Evolutionary conservation across 2,888 invertebrate genomes (phyloP).

Genomic region (Entomobrya proxima): DNA sequence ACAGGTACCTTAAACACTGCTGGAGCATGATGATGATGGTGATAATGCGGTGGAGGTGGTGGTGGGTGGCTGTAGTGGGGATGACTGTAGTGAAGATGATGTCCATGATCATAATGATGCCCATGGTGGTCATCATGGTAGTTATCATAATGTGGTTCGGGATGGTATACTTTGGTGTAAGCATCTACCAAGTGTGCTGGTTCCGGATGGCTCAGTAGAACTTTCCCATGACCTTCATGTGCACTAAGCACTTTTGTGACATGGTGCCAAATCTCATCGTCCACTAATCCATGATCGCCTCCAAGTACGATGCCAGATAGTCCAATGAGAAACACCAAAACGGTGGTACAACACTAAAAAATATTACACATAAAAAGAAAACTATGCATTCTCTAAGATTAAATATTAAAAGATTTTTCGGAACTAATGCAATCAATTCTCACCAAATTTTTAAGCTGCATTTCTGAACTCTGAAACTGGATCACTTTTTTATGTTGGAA

Average conservation of each 20-base stretch:
- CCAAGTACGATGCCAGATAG: background rate
- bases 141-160: conserved; percentile 22
- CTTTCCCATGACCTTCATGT: conserved; percentile 52
- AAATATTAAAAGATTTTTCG: background rate
- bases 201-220: conserved; percentile 58
- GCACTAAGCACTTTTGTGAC: conserved; percentile 58
- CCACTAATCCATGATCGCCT: conserved; percentile 50
- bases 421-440: too few species aligned
- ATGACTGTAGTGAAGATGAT: background rate
- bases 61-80: background rate
- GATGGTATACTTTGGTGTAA: conserved; percentile 40
- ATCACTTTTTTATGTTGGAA: background rate
- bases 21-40: conserved; percentile 12
- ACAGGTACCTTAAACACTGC: conserved; percentile 6
- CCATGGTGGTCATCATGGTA: background rate
- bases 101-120: background rate
- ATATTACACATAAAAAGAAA: background rate
- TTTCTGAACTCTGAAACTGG: background rate
- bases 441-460: conserved; percentile 30
- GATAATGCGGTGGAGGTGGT: too few species aligned
- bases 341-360: conserved; percentile 32
- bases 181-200: conserved; percentile 62
- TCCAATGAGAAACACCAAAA: background rate
- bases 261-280: conserved; percentile 54
- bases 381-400: background rate